phyloP scores from a whole-genome alignment of 2,113 vertebrate species.

The Mus pahari region DNA sequence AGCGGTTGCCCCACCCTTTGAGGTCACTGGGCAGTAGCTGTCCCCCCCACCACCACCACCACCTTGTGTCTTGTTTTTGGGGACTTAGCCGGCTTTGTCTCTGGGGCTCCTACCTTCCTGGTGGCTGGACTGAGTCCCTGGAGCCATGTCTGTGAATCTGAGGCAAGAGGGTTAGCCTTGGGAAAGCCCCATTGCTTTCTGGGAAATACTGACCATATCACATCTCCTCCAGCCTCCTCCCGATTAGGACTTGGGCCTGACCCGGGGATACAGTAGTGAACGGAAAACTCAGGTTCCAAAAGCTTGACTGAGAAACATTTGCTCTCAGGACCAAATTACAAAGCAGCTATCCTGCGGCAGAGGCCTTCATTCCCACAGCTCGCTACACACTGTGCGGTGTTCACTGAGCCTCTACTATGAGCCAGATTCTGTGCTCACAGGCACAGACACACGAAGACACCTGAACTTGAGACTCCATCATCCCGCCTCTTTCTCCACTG shows the following conservation, averaged over 20 bases:
- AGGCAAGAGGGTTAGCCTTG: background rate
- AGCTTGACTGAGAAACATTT: background rate
- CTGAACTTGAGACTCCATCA: background rate
- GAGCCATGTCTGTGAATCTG: background rate
- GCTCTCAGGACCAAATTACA: background rate
- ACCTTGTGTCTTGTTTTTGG: rapidly evolving
- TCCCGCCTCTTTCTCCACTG: background rate
- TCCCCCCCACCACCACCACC: background rate
- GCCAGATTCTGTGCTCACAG: background rate
- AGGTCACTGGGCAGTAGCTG: rapidly evolving
- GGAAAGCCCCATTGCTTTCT: background rate
- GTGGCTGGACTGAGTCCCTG: background rate
- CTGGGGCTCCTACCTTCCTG: background rate
- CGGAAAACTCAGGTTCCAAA: background rate
- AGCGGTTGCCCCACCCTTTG: background rate
- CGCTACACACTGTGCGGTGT: rapidly evolving
- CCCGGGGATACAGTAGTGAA: rapidly evolving
- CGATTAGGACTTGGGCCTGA: background rate
- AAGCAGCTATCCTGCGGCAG: rapidly evolving
- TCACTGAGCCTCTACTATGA: rapidly evolving
- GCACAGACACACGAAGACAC: rapidly evolving
- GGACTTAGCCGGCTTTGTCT: background rate
- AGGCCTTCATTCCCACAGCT: background rate
- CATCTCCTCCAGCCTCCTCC: background rate
- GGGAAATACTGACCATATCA: background rate